Percentiles rank a stretch among this genome's conserved stretches.
Evolutionary conservation across 2,888 invertebrate genomes (phyloP).

Genomic region (Aporophyla lueneburgensis): DNA sequence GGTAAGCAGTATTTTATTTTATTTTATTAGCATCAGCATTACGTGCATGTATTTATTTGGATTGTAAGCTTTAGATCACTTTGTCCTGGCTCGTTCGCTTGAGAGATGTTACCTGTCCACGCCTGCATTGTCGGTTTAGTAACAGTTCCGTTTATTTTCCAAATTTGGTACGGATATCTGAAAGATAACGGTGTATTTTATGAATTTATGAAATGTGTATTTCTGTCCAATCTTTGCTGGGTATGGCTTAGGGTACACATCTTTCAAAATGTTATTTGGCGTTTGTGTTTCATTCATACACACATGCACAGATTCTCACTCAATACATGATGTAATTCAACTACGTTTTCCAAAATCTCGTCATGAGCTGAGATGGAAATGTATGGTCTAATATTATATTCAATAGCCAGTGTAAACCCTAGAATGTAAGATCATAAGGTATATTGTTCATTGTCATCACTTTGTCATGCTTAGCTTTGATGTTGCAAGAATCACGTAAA

Average conservation of each 20-base stretch:
- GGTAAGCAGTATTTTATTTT: conserved; percentile 60
- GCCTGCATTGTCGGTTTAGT: conserved; percentile 80
- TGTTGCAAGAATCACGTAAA: conserved; percentile 33
- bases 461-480: conserved; percentile 51
- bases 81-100: conserved; percentile 82
- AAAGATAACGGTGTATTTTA: conserved; percentile 47
- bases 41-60: conserved; percentile 80
- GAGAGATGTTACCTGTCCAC: conserved; percentile 90
- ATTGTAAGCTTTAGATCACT: conserved; percentile 71
- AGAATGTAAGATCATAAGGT: conserved; percentile 26
- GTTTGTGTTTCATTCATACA: conserved; percentile 64
- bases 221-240: conserved; percentile 84
- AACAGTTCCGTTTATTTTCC: conserved; percentile 51
- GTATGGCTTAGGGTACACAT: conserved; percentile 87
- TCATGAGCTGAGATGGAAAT: conserved; percentile 18
- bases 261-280: conserved; percentile 82
- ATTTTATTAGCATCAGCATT: conserved; percentile 60
- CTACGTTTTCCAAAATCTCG: conserved; percentile 15
- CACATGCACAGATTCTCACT: conserved; percentile 57
- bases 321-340: conserved; percentile 24
- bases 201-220: conserved; percentile 66
- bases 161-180: conserved; percentile 47
- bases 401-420: conserved; percentile 28
- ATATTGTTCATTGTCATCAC: conserved; percentile 46
- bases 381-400: conserved; percentile 26